Base-by-base conservation (phyloP, 2,797 vertebrate genomes). In the Lepilemur ruficaudatus region DNA sequence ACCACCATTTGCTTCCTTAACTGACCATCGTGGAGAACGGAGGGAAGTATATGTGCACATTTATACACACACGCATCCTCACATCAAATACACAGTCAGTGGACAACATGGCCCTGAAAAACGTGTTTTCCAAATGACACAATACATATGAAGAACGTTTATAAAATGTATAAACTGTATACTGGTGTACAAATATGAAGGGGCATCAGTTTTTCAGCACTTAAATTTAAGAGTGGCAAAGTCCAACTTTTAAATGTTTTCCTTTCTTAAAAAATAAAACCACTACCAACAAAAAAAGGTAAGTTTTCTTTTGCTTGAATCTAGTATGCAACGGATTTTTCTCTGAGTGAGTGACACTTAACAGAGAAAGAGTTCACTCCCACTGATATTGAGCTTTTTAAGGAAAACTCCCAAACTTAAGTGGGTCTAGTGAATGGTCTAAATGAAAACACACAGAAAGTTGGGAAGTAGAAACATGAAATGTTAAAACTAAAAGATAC, bases 241-340 rank as follows among this genome's bases (percentile, higher is more conserved):
- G n/a, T 69, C 50, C 89, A 87, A 94, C 20, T 82, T 85, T 67
- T 57, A 65, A 86, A 80, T 72, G 73, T 69, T 91, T 95, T 73
- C 41, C 38, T 72, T 20, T 87, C 55, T 43, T 70, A 69, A 91
- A 96, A 88, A 86, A 73, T 79, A 91, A 97, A 94, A 69, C 55
- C 9, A 69, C n/a, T 38, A 85, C 25, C 23, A 85, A 94, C 22
- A 73, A 89, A 69, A 83, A 59, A 72, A 86, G 50, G 61, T 46
- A 55, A 67, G 6, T 90, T 67, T 91, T 84, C 72, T 88, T 91
- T 80, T 79, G 14, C 72, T 86, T 73, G 46, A 63, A 32, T 82
- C 46, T 70, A 59, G 50, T 55, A 82, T 35, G 81, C 30, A 52
- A 52, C 9, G 80, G n/a, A 43, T 35, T 95, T 93, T 95, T 93